Conservation (phyloP, 2,113 vertebrate species). For the Syrmaticus mikado region DNA sequence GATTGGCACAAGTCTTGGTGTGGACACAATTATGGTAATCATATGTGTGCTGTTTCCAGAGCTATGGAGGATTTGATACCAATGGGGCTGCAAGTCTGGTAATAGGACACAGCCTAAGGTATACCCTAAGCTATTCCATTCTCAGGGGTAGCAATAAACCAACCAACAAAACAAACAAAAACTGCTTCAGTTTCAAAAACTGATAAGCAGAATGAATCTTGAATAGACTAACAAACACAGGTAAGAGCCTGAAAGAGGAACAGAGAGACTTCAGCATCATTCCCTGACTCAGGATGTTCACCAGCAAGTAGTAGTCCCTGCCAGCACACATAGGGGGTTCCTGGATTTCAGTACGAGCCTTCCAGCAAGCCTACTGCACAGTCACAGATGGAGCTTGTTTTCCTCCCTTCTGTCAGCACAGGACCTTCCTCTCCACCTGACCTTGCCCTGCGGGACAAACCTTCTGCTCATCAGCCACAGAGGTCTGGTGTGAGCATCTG, state of each 20-base stretch:
- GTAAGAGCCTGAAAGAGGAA: neutral
- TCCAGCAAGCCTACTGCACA: neutral
- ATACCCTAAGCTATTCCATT: neutral
- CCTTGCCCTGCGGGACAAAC: slow-evolving; percentile 27
- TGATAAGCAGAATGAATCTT: neutral
- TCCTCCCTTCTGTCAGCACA: neutral
- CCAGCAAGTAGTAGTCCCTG: rapidly evolving
- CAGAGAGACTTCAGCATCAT: neutral
- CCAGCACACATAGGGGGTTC: neutral
- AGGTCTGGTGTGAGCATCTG: neutral
- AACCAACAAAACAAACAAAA: neutral
- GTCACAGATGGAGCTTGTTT: slow-evolving; percentile 20
- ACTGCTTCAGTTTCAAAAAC: too few relatives aligned
- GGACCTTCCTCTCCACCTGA: slow-evolving; percentile 44
- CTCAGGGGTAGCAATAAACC: neutral
- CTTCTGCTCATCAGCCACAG: neutral
- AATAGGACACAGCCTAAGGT: neutral
- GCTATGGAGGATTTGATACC: neutral
- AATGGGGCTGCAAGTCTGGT: neutral
- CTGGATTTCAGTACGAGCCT: neutral
- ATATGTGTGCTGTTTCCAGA: neutral
- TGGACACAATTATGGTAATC: neutral
- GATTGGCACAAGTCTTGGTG: neutral
- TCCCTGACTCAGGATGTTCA: neutral
- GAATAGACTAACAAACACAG: neutral